Conservation (phyloP, 2,888 invertebrate species). For the Zelleria hepariella region DNA sequence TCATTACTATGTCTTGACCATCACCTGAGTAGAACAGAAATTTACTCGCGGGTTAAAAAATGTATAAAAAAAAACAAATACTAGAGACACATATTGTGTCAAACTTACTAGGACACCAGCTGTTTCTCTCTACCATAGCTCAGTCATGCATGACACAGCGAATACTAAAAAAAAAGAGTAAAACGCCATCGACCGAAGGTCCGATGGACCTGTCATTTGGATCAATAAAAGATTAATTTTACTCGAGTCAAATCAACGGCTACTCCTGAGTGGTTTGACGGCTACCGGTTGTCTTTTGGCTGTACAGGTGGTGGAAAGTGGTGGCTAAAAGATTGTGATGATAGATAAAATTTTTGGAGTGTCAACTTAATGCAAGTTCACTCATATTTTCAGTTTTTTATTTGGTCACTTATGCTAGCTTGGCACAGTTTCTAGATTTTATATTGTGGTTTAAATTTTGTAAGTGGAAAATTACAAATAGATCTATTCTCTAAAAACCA, state of each 20-base stretch:
- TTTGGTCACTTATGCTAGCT: too few species aligned
- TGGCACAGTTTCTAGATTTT: too few species aligned
- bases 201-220: conserved; percentile 10
- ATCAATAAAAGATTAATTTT: conserved; percentile 19
- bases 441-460: too few species aligned
- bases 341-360: background rate
- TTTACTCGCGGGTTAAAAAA: too few species aligned
- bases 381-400: too few species aligned
- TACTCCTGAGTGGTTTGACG: conserved; percentile 2
- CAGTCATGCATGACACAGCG: conserved; percentile 6
- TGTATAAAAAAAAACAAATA: too few species aligned
- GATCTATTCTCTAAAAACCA: too few species aligned
- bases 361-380: too few species aligned
- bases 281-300: conserved; percentile 5
- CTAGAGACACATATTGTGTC: too few species aligned
- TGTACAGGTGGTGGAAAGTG: background rate
- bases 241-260: conserved; percentile 14
- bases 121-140: background rate
- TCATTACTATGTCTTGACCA: too few species aligned
- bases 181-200: background rate
- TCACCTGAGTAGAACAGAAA: too few species aligned
- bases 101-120: background rate
- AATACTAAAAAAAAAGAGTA: background rate
- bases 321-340: background rate
- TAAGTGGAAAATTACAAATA: too few species aligned